Percentiles rank a stretch among this genome's conserved stretches.
These are phyloP conservation scores for Thereva unica DNA, from an alignment of 2,888 invertebrate genomes.

Conservation along the genomic window DNA sequence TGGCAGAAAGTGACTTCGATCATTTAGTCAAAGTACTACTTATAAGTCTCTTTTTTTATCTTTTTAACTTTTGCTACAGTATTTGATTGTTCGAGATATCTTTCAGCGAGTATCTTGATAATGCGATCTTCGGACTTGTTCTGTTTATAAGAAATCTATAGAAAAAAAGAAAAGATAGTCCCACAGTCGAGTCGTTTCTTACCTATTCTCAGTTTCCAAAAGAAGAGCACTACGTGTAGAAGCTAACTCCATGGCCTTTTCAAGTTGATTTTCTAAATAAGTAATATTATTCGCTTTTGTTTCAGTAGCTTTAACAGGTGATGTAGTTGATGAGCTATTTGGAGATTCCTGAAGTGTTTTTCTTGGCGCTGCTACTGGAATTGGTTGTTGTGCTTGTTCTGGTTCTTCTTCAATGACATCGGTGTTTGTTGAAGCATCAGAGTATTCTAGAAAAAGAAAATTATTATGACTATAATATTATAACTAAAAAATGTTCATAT, in stretches of 20 bases:
- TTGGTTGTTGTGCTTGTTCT: slow-evolving; percentile 5
- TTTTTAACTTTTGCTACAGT: too few relatives aligned
- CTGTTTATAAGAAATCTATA: too few relatives aligned
- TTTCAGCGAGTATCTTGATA: too few relatives aligned
- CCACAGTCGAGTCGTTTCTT: slow-evolving; percentile 32
- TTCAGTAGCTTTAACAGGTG: slow-evolving; percentile 24
- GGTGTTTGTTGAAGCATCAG: slow-evolving; percentile 50
- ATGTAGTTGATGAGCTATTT: slow-evolving; percentile 21
- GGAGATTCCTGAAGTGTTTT: slow-evolving; percentile 2
- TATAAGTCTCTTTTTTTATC: too few relatives aligned
- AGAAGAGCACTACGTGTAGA: slow-evolving; percentile 46
- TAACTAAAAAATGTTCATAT: not conserved
- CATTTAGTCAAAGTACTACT: too few relatives aligned
- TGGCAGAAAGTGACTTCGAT: too few relatives aligned
- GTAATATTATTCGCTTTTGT: slow-evolving; percentile 38
- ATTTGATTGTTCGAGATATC: too few relatives aligned
- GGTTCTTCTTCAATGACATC: not conserved
- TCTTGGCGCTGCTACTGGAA: slow-evolving; percentile 4
- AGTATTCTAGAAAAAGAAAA: slow-evolving; percentile 13
- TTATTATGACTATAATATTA: not conserved
- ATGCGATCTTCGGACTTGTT: too few relatives aligned
- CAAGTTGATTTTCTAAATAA: slow-evolving; percentile 43
- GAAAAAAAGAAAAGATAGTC: too few relatives aligned
- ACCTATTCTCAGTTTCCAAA: slow-evolving; percentile 47
- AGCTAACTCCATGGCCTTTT: slow-evolving; percentile 44